These are phyloP conservation scores for Prosapia bicincta DNA, from an alignment of 2,888 invertebrate species.

Conservation along the genomic window DNA sequence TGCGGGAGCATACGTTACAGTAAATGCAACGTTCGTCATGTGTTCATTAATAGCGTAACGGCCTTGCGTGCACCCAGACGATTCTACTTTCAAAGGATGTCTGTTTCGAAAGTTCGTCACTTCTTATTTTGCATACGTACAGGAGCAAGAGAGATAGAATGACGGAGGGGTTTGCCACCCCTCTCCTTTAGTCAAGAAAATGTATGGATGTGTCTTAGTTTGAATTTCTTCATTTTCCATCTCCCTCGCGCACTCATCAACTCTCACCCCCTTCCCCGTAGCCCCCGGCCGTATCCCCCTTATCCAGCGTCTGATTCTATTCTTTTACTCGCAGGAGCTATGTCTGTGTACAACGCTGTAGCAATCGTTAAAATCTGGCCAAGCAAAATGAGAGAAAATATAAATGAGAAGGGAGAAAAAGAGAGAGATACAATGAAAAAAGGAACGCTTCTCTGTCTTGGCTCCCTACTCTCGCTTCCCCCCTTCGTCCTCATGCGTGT, in stretches of 20 bases:
- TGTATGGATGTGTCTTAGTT: slow-evolving; percentile 44
- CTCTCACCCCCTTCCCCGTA: slow-evolving; percentile 31
- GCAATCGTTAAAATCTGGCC: slow-evolving; percentile 39
- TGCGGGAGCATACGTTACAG: too few species aligned
- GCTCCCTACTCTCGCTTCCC: slow-evolving; percentile 5
- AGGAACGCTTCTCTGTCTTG: slow-evolving; percentile 14
- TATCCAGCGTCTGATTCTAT: slow-evolving; percentile 34
- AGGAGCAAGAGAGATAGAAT: slow-evolving; percentile 22
- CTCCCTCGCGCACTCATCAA: slow-evolving; percentile 47
- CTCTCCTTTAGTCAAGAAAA: slow-evolving; percentile 36
- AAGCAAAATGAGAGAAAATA: slow-evolving; percentile 39
- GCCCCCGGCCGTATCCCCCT: slow-evolving; percentile 30
- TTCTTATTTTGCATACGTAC: slow-evolving; percentile 37
- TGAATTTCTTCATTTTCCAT: slow-evolving; percentile 60
- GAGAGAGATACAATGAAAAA: slow-evolving; percentile 28
- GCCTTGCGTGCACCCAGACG: neutral
- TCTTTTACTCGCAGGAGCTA: slow-evolving; percentile 34
- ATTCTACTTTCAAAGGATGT: neutral
- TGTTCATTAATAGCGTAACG: too few species aligned
- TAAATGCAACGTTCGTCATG: too few species aligned
- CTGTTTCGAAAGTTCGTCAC: slow-evolving; percentile 24
- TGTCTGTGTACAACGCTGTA: slow-evolving; percentile 26
- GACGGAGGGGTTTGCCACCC: slow-evolving; percentile 32
- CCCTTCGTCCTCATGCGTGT: slow-evolving; percentile 14
- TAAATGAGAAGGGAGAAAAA: slow-evolving; percentile 37